Conservation (phyloP, 2,888 invertebrate species). For the Agrochola circellaris region DNA sequence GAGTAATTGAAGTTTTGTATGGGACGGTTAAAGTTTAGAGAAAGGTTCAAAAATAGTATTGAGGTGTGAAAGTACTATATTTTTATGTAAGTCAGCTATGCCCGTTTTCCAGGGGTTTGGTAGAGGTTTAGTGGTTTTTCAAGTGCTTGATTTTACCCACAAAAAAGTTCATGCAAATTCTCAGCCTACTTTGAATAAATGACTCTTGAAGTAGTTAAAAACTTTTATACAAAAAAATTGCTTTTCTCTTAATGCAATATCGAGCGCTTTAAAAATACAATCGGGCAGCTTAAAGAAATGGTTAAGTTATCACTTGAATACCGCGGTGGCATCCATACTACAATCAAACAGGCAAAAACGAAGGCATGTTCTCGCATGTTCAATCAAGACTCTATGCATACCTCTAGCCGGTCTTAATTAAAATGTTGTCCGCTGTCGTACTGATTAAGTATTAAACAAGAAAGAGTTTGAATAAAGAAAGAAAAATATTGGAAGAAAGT, state of each 20-base stretch:
- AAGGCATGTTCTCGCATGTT: slow-evolving; percentile 39
- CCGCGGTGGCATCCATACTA: slow-evolving; percentile 39
- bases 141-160: too few species aligned
- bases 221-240: too few species aligned
- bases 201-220: too few species aligned
- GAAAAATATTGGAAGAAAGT: too few species aligned
- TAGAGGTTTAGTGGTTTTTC: too few species aligned
- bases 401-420: slow-evolving; percentile 52
- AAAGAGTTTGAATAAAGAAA: neutral
- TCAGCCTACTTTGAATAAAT: too few species aligned
- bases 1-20: neutral
- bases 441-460: slow-evolving; percentile 8
- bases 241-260: neutral
- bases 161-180: too few species aligned
- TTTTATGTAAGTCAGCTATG: neutral
- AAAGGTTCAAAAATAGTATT: neutral
- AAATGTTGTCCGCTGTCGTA: slow-evolving; percentile 46
- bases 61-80: neutral
- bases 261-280: slow-evolving; percentile 25
- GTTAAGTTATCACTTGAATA: slow-evolving; percentile 44
- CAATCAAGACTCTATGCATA: slow-evolving; percentile 38
- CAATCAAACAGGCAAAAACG: slow-evolving; percentile 51
- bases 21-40: neutral
- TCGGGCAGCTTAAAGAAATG: neutral
- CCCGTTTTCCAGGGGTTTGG: too few species aligned